Percentiles rank a stretch among this genome's conserved stretches.
Conservation (phyloP, 2,113 vertebrate species). For the Mesocricetus auratus region DNA sequence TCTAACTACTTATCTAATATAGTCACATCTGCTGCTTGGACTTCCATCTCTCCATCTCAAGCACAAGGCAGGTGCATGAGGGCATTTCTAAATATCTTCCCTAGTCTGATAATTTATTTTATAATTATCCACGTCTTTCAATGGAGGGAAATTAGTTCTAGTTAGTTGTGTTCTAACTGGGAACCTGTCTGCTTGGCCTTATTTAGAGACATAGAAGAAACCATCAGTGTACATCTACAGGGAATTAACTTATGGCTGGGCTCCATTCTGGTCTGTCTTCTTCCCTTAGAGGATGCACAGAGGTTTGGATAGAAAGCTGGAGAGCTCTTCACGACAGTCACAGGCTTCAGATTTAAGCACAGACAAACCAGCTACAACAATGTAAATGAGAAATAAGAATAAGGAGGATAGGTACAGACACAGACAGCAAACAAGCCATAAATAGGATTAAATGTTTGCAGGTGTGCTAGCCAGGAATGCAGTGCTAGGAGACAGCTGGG, state of each 20-base stretch:
- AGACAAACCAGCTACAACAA: neutral
- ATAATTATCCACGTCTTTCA: neutral
- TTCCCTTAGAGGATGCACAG: too few species aligned
- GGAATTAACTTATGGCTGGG: fast-evolving
- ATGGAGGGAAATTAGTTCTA: neutral
- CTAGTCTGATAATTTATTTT: neutral
- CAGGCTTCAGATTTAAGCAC: neutral
- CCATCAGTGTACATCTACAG: fast-evolving
- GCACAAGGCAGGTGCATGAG: neutral
- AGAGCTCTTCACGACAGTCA: neutral
- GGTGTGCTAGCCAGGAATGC: neutral
- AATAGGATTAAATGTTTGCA: slow-evolving; percentile 7
- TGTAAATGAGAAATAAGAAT: neutral
- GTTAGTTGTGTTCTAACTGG: neutral
- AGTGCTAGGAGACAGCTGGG: neutral
- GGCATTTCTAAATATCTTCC: neutral
- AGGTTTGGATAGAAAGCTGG: neutral
- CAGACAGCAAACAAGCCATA: neutral
- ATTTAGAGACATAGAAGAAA: neutral
- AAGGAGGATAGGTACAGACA: neutral
- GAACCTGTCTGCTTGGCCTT: neutral
- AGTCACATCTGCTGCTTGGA: neutral
- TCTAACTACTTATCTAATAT: neutral
- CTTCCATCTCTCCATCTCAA: neutral
- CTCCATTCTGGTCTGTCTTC: fast-evolving